A percentile compares a stretch with the other conserved stretches of the same genome.
These are phyloP conservation scores for Agapostemon virescens DNA, from an alignment of 2,888 invertebrate genomes.

Conservation along the genomic window DNA sequence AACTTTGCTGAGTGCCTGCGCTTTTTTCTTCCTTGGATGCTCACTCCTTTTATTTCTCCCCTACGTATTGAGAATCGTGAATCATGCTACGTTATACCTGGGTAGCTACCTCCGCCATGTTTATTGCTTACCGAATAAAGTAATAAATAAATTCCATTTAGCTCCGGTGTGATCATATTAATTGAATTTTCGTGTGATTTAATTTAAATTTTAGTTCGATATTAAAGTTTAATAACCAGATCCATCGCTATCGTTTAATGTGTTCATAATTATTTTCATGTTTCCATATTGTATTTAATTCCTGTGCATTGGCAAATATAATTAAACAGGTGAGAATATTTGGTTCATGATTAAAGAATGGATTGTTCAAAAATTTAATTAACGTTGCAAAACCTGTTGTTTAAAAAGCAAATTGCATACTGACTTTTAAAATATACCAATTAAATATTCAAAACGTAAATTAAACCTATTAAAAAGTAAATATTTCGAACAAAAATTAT, in stretches of 20 bases:
- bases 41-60: background rate
- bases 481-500: too few relatives aligned
- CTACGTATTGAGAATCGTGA: background rate
- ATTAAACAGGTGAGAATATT: background rate
- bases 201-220: background rate
- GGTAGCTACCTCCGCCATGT: background rate
- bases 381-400: background rate
- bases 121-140: background rate
- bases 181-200: background rate
- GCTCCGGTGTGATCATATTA: background rate
- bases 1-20: conserved; percentile 11
- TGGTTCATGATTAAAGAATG: background rate
- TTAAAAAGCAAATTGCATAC: too few relatives aligned
- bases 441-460: too few relatives aligned
- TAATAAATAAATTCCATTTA: background rate
- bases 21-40: background rate
- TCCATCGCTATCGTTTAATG: background rate
- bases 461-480: too few relatives aligned
- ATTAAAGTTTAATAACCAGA: background rate
- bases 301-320: background rate
- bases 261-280: background rate
- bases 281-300: background rate
- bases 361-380: background rate
- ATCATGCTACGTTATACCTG: background rate
- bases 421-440: too few relatives aligned